Conservation (phyloP, 2,797 vertebrate genomes). For the Setipinna tenuifilis region DNA sequence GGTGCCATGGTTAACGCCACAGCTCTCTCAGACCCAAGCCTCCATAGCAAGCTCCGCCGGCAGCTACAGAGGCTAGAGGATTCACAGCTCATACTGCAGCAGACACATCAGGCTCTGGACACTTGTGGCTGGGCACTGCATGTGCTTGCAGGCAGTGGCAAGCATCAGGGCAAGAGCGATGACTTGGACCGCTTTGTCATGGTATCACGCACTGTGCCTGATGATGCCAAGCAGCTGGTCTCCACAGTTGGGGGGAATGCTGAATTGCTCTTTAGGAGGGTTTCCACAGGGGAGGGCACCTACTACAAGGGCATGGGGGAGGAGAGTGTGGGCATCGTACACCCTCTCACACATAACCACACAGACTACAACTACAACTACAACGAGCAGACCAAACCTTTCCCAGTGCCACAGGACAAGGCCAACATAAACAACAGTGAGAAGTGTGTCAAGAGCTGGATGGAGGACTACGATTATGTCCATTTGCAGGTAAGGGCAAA, state of each 20-base stretch:
- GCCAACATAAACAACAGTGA: conserved; percentile 79
- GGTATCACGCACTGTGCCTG: conserved; percentile 88
- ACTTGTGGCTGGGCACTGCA: conserved; percentile 85
- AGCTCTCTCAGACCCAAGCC: conserved; percentile 78
- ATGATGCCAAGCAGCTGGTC: conserved; percentile 89
- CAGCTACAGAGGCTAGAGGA: conserved; percentile 91
- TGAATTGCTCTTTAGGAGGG: conserved; percentile 83
- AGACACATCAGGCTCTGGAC: conserved; percentile 83
- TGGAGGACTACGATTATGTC: conserved; percentile 98
- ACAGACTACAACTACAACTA: conserved; percentile 65
- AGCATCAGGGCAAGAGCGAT: conserved; percentile 84
- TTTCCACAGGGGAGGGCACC: conserved; percentile 55
- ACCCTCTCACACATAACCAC: conserved; percentile 64
- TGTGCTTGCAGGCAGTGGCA: conserved; percentile 72
- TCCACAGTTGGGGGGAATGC: conserved; percentile 83
- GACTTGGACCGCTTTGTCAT: conserved; percentile 92
- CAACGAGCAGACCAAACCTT: conserved; percentile 70
- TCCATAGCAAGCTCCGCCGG: conserved; percentile 85
- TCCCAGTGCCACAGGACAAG: conserved; percentile 74
- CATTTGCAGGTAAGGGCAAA: conserved; percentile 86
- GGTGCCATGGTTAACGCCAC: conserved; percentile 82
- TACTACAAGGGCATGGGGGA: conserved; percentile 63
- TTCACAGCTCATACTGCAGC: conserved; percentile 91
- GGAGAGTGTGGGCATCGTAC: conserved; percentile 57
- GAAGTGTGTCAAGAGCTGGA: conserved; percentile 94